Evolutionary conservation across 2,888 invertebrate genomes (phyloP).

Genomic region (Cephus sareptanus): DNA sequence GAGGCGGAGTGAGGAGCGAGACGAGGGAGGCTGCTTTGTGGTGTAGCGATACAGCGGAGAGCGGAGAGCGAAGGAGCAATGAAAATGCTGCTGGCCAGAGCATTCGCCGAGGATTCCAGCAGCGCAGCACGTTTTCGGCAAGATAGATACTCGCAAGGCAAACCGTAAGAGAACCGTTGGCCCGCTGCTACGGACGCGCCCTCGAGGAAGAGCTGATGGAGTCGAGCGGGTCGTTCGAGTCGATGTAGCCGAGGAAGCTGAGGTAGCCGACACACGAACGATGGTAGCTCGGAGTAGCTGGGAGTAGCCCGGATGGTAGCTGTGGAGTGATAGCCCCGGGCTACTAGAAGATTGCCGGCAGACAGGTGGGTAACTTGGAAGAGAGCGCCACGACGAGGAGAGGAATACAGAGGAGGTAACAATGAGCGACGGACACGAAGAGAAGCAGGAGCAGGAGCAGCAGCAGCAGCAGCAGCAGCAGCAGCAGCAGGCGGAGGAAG

Average conservation of each 20-base stretch:
- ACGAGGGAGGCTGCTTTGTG: not conserved
- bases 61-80: no score
- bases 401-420: conserved; percentile 34
- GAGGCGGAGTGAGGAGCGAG: conserved; percentile 9
- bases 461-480: no score
- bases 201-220: no score
- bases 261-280: not conserved
- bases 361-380: conserved; percentile 60
- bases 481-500: not conserved
- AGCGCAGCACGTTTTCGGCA: conserved; percentile 5
- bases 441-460: conserved; percentile 12
- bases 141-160: conserved; percentile 4
- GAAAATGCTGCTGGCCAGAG: no score
- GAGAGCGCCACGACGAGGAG: conserved; percentile 44
- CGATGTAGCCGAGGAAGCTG: not conserved
- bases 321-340: conserved; percentile 64
- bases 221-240: not conserved
- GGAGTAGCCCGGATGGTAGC: conserved; percentile 63
- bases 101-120: no score
- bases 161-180: not conserved
- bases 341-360: conserved; percentile 67
- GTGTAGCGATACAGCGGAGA: no score
- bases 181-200: not conserved
- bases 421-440: conserved; percentile 42
- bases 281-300: not conserved